Conservation (phyloP, 2,797 vertebrate species). For the Nyctibius grandis region DNA sequence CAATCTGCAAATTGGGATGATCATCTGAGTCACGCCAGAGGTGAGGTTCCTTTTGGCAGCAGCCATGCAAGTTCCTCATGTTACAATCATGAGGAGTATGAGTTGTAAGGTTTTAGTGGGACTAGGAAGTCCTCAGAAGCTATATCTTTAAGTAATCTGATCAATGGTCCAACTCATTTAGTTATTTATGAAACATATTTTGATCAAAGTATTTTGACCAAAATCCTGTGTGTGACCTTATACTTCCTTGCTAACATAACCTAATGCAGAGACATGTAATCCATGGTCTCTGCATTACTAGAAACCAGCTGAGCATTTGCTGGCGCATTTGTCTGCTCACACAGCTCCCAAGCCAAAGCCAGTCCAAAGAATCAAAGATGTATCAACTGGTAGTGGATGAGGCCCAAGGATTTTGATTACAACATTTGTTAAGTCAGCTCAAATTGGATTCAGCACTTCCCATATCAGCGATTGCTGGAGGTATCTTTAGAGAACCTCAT, state of each 20-base stretch:
- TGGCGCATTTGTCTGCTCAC: background rate
- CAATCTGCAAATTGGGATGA: background rate
- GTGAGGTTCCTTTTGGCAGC: background rate
- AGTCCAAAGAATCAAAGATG: background rate
- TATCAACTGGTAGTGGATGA: background rate
- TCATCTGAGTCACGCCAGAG: fast-evolving
- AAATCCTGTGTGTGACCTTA: background rate
- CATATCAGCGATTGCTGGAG: background rate
- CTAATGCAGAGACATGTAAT: background rate
- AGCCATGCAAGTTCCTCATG: fast-evolving
- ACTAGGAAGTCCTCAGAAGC: background rate
- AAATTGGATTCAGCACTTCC: background rate
- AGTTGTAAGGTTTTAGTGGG: background rate
- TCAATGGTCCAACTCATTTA: background rate
- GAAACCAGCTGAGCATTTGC: background rate
- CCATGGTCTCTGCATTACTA: background rate
- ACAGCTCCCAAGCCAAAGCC: background rate
- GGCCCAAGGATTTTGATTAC: background rate
- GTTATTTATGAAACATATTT: background rate
- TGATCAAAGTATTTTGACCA: background rate
- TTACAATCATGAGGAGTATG: background rate
- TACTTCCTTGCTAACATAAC: background rate
- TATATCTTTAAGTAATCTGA: background rate
- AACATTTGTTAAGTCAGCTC: background rate
- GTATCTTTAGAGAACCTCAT: background rate